Evolutionary conservation across 2,888 invertebrate genomes (phyloP).

Genomic region (Harpalus rubripes): DNA sequence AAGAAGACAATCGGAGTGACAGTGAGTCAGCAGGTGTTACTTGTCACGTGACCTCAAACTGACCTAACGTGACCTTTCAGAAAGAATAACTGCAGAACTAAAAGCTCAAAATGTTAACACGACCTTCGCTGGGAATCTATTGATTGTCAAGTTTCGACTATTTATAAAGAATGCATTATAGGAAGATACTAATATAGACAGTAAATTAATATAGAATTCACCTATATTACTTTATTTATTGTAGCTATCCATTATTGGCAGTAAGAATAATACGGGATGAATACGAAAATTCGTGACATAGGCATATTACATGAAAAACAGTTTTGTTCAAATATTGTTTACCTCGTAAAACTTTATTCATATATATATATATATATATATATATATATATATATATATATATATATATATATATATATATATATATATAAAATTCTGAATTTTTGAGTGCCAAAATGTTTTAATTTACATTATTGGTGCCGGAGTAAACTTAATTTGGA

Average conservation of each 20-base stretch:
- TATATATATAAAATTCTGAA: no score
- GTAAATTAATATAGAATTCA: background rate
- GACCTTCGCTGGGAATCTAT: background rate
- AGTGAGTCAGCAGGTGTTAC: constrained; percentile 14
- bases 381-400: no score
- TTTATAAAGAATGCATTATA: background rate
- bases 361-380: no score
- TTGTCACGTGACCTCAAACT: background rate
- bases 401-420: no score
- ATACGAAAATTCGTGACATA: no score
- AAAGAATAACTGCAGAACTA: constrained; percentile 6
- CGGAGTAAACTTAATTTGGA: no score
- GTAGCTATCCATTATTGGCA: background rate
- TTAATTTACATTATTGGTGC: no score
- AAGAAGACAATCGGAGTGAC: constrained; percentile 19
- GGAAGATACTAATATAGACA: background rate
- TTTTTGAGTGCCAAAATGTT: no score
- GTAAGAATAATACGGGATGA: background rate
- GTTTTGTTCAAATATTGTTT: no score
- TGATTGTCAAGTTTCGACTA: background rate
- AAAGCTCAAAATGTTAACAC: constrained; percentile 1
- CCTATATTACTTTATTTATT: background rate
- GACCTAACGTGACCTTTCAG: constrained; percentile 18
- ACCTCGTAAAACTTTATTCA: no score
- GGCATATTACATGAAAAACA: no score